phyloP scores from a whole-genome alignment of 2,113 vertebrate species.

The Sclerurus mexicanus region DNA sequence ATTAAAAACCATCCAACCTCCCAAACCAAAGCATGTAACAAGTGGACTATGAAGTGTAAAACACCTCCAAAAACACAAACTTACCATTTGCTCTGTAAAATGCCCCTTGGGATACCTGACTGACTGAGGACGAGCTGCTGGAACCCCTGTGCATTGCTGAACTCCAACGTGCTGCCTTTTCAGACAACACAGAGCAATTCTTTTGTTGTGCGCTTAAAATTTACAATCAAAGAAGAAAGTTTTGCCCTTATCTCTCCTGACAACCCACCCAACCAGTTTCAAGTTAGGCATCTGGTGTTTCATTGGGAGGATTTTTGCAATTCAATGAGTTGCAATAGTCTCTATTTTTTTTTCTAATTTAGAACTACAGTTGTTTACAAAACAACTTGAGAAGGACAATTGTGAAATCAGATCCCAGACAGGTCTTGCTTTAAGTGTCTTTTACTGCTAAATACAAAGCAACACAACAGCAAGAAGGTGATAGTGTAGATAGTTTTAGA shows the following conservation, averaged over 20 bases:
- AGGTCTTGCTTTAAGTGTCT: background rate
- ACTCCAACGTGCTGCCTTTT: background rate
- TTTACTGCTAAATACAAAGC: background rate
- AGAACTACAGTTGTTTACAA: background rate
- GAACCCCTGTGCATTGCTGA: background rate
- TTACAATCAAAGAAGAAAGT: background rate
- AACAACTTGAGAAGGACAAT: background rate
- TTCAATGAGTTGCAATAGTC: background rate
- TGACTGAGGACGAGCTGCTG: background rate
- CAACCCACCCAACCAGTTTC: slow-evolving; percentile 13
- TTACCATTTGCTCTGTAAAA: background rate
- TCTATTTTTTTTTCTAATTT: background rate
- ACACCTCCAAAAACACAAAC: background rate
- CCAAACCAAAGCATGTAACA: background rate
- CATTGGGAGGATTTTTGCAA: background rate
- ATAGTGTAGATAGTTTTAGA: background rate
- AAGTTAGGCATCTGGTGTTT: background rate
- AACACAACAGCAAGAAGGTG: background rate
- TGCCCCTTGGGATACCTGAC: background rate
- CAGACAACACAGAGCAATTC: background rate
- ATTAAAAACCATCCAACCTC: background rate
- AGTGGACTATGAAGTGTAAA: background rate
- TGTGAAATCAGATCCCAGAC: background rate
- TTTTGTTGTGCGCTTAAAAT: background rate
- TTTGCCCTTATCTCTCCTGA: background rate